Evolutionary conservation across 2,888 invertebrate species (phyloP).

Genomic region (Pegoplata infirma): DNA sequence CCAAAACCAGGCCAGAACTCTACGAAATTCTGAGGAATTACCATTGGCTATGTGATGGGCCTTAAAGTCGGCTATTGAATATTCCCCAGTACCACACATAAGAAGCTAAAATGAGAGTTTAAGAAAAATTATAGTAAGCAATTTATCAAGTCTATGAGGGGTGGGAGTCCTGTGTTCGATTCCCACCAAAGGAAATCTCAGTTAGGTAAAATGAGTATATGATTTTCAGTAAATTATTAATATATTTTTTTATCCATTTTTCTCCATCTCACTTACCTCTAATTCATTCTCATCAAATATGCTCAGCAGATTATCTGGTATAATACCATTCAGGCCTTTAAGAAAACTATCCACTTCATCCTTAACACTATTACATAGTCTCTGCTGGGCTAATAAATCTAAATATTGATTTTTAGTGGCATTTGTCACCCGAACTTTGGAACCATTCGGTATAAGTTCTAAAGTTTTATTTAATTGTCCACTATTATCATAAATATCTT

Average conservation of each 20-base stretch:
- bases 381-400: constrained; percentile 93
- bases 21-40: constrained; percentile 88
- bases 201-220: too few relatives aligned
- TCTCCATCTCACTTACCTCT: constrained; percentile 90
- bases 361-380: constrained; percentile 88
- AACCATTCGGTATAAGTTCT: constrained; percentile 91
- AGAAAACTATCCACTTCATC: constrained; percentile 93
- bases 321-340: constrained; percentile 92
- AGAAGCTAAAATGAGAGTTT: constrained; percentile 89
- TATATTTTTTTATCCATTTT: too few relatives aligned
- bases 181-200: too few relatives aligned
- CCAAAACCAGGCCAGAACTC: constrained; percentile 94
- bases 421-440: constrained; percentile 82
- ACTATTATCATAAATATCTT: constrained; percentile 90
- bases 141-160: too few relatives aligned
- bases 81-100: constrained; percentile 95
- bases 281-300: constrained; percentile 98
- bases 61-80: constrained; percentile 93
- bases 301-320: constrained; percentile 94
- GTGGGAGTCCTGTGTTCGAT: too few relatives aligned
- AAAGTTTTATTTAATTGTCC: constrained; percentile 88
- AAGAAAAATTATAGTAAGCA: too few relatives aligned
- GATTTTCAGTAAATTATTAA: too few relatives aligned
- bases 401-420: constrained; percentile 85
- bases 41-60: constrained; percentile 92